phyloP scores from a whole-genome alignment of 2,797 vertebrate species.

The Nannoperca obscura region DNA sequence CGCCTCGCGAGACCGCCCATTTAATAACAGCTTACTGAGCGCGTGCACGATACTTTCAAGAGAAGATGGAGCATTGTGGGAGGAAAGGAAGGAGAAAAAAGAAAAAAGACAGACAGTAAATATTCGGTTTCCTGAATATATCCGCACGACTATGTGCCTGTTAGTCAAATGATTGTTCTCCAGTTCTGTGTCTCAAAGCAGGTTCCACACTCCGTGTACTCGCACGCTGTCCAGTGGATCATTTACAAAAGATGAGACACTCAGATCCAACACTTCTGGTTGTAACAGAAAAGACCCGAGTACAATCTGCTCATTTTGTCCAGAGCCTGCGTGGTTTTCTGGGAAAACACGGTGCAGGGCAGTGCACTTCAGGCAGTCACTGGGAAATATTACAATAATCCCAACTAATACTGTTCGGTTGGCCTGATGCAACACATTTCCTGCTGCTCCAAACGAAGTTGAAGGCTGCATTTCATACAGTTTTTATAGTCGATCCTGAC shows the following conservation, averaged over 20 bases:
- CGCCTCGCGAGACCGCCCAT: conserved; percentile 68
- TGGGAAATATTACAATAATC: background rate
- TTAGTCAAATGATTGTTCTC: background rate
- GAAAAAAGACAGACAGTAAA: background rate
- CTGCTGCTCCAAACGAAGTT: background rate
- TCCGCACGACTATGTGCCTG: background rate
- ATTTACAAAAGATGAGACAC: background rate
- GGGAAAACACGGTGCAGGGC: background rate
- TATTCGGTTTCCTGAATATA: conserved; percentile 8
- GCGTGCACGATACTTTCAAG: conserved; percentile 52
- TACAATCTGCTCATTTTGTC: background rate
- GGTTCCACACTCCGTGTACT: background rate
- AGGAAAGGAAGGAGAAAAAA: background rate
- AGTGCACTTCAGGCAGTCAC: background rate
- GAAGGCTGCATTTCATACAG: background rate
- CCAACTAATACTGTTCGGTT: background rate
- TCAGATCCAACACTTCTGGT: background rate
- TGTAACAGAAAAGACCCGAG: background rate
- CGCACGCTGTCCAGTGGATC: background rate
- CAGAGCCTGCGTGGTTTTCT: background rate
- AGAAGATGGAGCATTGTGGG: background rate
- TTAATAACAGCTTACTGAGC: conserved; percentile 64
- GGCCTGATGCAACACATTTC: background rate
- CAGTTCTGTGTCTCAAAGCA: background rate
- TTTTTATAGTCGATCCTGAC: background rate